Base-by-base conservation (phyloP, 2,113 vertebrate species). In the Mesocricetus auratus region DNA sequence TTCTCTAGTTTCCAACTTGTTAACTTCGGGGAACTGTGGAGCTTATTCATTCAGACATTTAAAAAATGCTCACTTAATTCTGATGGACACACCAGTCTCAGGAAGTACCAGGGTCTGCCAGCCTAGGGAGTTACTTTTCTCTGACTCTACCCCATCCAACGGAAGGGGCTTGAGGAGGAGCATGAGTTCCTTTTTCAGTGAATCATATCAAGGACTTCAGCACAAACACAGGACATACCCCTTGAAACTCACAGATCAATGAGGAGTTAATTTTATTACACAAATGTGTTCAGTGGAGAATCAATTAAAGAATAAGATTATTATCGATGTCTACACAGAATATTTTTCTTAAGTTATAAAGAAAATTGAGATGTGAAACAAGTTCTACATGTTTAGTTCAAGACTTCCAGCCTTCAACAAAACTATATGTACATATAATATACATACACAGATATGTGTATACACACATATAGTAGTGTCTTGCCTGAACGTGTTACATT, bases 1-100 rank as follows among this genome's bases (percentile, higher is more conserved):
- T 86, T 73, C 66, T 94, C 94, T 93, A 89, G 94, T 86, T 86
- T 91, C 89, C 74, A 66, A 75, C 33, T 50, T 64, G 69, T 50
- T 64, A 53, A 73, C 58, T 87, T 60, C 91, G 7, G 58, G 89
- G 64, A 62, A 92, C 60, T 19, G 68, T 26, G 24, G 29, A 39
- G 53, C 88, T 94, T 31, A 86, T 93, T 75, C 87, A 94, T 15
- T 78, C 33, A 75, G 62, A 53, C 50, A 42, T 39, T 47, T 47
- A 47, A n/a, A 16, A 89, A 92, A 86, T 33, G 33, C 56, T 60
- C 42, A 36, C 68, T 71, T 12, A 19, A 33, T 92, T 95, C 86
- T 45, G 56, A 26, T 17, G 29, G 56, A 58, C 39, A 39, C 11
- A 17, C 60, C 21, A 6, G 22, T 91, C n/a, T 91, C 19, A 50